A percentile compares a stretch with the other conserved stretches of the same genome.
These are phyloP conservation scores for Drosophila bunnanda DNA, from an alignment of 2,888 invertebrate species.

Conservation along the genomic window DNA sequence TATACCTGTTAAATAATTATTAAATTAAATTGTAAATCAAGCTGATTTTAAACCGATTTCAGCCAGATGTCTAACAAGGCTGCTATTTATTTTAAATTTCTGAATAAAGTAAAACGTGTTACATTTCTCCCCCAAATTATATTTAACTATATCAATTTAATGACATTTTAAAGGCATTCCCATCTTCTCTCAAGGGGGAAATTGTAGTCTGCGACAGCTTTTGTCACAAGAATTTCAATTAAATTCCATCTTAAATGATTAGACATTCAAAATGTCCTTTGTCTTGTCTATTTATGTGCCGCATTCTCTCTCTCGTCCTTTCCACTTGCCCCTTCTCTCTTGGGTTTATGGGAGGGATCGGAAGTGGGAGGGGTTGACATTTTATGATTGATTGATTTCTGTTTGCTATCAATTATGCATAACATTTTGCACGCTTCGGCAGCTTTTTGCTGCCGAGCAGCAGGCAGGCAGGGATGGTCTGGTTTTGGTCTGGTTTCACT, in stretches of 20 bases:
- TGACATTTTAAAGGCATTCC: conserved; percentile 29
- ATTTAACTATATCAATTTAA: conserved; percentile 30
- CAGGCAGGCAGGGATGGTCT: not conserved
- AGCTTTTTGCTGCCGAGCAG: conserved; percentile 50
- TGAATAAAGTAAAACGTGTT: not conserved
- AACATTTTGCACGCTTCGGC: conserved; percentile 73
- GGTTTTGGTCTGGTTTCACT: conserved; percentile 6
- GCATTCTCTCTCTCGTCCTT: conserved; percentile 4
- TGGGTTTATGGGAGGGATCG: not conserved
- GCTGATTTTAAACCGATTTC: conserved; percentile 42
- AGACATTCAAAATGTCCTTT: conserved; percentile 45
- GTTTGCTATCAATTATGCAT: conserved; percentile 76
- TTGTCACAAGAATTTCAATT: conserved; percentile 42
- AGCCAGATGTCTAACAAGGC: conserved; percentile 20
- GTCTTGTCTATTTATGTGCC: conserved; percentile 36
- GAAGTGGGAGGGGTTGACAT: conserved; percentile 61
- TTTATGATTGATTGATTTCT: conserved; percentile 79
- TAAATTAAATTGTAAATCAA: conserved; percentile 41
- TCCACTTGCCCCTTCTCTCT: not conserved
- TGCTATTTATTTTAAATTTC: conserved; percentile 8
- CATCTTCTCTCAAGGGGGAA: not conserved
- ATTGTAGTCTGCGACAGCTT: conserved; percentile 3
- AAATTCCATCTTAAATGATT: conserved; percentile 48
- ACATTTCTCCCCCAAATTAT: not conserved
- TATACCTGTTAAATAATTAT: conserved; percentile 30